Evolutionary conservation across 1,140 invertebrate species (phyloP), one percentile per base, ranked within the genome.

Genomic region (Hylaeus anthracinus): DNA sequence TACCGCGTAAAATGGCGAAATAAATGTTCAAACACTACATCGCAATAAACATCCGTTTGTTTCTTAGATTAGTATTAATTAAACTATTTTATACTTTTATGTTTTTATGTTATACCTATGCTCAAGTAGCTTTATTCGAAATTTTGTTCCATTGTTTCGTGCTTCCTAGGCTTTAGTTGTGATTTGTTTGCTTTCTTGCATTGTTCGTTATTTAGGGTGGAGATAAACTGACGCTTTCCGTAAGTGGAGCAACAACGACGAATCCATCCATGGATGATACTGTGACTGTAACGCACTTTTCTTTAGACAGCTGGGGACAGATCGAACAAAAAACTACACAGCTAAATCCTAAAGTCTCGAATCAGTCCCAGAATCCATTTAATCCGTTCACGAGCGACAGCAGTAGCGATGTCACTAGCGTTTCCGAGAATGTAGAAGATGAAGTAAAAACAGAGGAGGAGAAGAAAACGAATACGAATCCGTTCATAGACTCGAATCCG

Each of bases 191-290:
- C 88, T 92, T 91, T 92, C 88, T 91, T 88, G 90, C 77, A 88
- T 88, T 82, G 67, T 88, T 86, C 75, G 70, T 81, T 65, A 87
- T 81, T 74, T 90, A 95, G 96, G 96, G 96, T 85, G 96, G 96
- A 85, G 96, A 97, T 91, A 97, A 97, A 92, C 89, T 97, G 90
- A 97, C 96, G 61, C 92, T 97, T 69, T 94, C 95, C 79, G 94
- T 96, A 82, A 94, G 90, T 77, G 93, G 93, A 74, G 85, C 89
- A 9, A 86, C 88, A 1, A 78, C 83, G 56, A 67, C 82, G 69
- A 92, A 81, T 79, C 86, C 90, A 37, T 86, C 91, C n/a, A 74
- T 86, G 14, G 92, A 93, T 65, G 92, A 94, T 65, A 85, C 89
- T 8, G 93, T 94, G 9, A 94, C 93, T 1, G 93, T 94, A 69